Evolutionary conservation across 2,797 vertebrate species (phyloP).

Genomic region (Sebastolobus altivelis): DNA sequence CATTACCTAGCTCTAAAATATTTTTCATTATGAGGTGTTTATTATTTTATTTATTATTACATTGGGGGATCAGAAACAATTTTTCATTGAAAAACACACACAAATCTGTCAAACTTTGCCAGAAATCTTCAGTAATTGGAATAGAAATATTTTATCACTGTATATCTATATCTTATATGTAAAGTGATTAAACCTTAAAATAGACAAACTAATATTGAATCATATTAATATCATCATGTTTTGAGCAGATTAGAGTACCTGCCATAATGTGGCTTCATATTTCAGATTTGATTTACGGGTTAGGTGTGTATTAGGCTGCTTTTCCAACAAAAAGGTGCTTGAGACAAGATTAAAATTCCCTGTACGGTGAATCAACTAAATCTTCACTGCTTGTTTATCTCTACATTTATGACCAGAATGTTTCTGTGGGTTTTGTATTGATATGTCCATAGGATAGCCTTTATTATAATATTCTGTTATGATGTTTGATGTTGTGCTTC

Average conservation of each 20-base stretch:
- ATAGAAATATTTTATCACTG: not conserved
- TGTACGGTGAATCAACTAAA: not conserved
- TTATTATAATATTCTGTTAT: not conserved
- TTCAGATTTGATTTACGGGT: not conserved
- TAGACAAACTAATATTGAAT: not conserved
- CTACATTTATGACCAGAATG: not conserved
- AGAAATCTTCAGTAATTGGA: not conserved
- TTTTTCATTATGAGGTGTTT: not conserved
- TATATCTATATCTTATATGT: not conserved
- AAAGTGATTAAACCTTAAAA: not conserved
- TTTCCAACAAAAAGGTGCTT: not conserved
- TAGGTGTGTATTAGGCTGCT: too few relatives aligned
- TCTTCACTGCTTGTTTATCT: not conserved
- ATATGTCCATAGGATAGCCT: not conserved
- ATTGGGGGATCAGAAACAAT: not conserved
- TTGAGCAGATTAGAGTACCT: not conserved
- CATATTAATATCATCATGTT: not conserved
- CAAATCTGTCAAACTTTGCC: not conserved
- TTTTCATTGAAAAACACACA: not conserved
- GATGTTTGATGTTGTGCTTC: not conserved
- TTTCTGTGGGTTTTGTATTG: not conserved
- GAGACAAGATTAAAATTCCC: not conserved
- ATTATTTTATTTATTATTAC: not conserved
- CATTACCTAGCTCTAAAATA: not conserved
- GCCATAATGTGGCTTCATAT: not conserved